These are phyloP conservation scores for Sus scrofa DNA, from an alignment of 2,113 vertebrate species.

Conservation along the genomic window DNA sequence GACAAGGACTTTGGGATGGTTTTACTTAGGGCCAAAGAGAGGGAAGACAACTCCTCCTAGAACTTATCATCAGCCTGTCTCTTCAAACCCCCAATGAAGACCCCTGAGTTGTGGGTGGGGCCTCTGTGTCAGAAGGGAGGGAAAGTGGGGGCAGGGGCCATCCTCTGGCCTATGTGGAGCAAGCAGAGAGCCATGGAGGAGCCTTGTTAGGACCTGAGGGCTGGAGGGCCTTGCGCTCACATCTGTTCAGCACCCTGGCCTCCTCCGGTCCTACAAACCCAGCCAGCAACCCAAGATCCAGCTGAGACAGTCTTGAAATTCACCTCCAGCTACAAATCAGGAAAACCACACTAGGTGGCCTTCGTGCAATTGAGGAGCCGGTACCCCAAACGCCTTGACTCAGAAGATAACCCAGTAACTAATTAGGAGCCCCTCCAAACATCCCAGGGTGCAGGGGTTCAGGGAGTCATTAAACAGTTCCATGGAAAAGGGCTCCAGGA, in stretches of 20 bases:
- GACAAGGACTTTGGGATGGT: background rate
- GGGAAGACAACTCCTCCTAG: background rate
- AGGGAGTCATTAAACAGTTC: background rate
- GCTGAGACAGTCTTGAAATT: background rate
- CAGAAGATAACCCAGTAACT: background rate
- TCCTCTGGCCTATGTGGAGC: background rate
- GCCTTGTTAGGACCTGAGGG: background rate
- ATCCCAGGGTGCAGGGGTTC: too few relatives aligned
- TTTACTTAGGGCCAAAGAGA: background rate
- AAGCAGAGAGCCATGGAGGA: background rate
- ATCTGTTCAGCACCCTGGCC: background rate
- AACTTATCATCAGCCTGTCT: background rate
- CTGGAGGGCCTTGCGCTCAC: background rate
- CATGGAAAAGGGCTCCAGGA: background rate
- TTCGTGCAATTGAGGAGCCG: background rate
- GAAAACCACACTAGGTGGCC: background rate
- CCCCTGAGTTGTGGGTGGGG: background rate
- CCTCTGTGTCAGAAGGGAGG: background rate
- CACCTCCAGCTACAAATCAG: background rate
- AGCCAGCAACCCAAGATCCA: background rate
- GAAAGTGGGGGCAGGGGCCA: background rate
- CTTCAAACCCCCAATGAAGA: background rate
- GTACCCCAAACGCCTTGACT: background rate
- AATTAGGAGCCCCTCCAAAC: background rate
- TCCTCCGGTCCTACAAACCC: background rate